Conservation (phyloP, 1,140 invertebrate species). For the Archegozetes longisetosus region DNA sequence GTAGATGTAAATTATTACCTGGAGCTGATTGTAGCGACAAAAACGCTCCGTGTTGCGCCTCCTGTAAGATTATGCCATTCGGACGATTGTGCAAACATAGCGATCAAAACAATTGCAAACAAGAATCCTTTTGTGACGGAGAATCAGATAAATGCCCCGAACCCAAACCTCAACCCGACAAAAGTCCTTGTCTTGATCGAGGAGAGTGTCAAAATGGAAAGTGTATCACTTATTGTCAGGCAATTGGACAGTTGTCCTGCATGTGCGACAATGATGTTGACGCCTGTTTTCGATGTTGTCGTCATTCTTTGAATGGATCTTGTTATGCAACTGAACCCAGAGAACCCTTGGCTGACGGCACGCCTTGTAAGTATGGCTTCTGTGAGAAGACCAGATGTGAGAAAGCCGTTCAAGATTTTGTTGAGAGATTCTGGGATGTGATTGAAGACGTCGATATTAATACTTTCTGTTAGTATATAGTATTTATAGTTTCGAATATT, state of each 20-base stretch:
- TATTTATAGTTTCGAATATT: too few relatives aligned
- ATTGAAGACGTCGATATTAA: conserved; percentile 92
- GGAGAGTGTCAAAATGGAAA: conserved; percentile 67
- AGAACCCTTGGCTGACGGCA: conserved; percentile 75
- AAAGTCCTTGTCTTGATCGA: conserved; percentile 67
- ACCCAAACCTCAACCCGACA: conserved; percentile 69
- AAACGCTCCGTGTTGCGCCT: conserved; percentile 82
- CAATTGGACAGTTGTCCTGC: conserved; percentile 72
- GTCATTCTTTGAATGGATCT: conserved; percentile 72
- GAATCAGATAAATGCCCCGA: conserved; percentile 41
- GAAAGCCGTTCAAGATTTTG: conserved; percentile 84
- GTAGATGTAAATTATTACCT: conserved; percentile 69
- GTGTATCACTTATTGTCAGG: conserved; percentile 83
- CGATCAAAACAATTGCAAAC: conserved; percentile 72
- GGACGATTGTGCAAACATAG: conserved; percentile 63
- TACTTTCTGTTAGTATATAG: conserved; percentile 42
- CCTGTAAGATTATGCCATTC: conserved; percentile 61
- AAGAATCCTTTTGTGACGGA: conserved; percentile 42
- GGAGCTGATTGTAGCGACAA: conserved; percentile 73
- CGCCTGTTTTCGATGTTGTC: conserved; percentile 76
- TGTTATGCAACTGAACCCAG: conserved; percentile 72
- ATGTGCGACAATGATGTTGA: conserved; percentile 79
- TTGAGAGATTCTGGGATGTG: conserved; percentile 88
- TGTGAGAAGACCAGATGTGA: conserved; percentile 88
- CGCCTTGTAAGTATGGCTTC: conserved; percentile 87